These are phyloP conservation scores for Drosophila neonasuta DNA, from an alignment of 2,888 invertebrate species.

Conservation along the genomic window DNA sequence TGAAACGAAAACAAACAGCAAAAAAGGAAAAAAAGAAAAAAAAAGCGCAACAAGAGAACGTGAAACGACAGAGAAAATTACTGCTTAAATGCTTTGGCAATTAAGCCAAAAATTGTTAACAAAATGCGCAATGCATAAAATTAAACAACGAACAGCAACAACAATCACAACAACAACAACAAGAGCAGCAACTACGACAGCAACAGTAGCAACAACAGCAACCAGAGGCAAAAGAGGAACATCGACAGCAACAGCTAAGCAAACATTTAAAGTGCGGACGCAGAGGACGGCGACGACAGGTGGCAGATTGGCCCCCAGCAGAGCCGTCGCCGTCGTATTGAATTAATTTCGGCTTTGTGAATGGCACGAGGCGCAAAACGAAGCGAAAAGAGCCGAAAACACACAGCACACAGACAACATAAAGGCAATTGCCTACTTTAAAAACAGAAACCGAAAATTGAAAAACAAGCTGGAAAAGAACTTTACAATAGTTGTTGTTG, in stretches of 20 bases:
- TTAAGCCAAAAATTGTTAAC: constrained; percentile 61
- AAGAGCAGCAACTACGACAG: constrained; percentile 27
- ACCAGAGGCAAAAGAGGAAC: neutral
- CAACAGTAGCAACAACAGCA: neutral
- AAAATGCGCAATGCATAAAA: constrained; percentile 68
- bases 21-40: constrained; percentile 1
- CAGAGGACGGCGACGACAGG: constrained; percentile 67
- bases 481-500: constrained; percentile 24
- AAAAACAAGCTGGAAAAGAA: constrained; percentile 12
- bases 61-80: constrained; percentile 30
- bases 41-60: constrained; percentile 46
- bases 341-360: constrained; percentile 57
- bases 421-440: constrained; percentile 39
- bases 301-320: constrained; percentile 51
- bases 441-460: constrained; percentile 33
- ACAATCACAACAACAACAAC: constrained; percentile 34
- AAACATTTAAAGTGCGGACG: constrained; percentile 27
- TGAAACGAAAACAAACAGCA: constrained; percentile 10
- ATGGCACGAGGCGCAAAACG: constrained; percentile 12
- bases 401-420: constrained; percentile 13
- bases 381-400: constrained; percentile 18
- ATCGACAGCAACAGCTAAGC: constrained; percentile 22
- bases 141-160: constrained; percentile 57
- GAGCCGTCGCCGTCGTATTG: constrained; percentile 51
- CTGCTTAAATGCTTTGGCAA: constrained; percentile 64